A percentile compares a stretch with the other conserved stretches of the same genome.
Conservation (phyloP, 2,888 invertebrate genomes). For the Dasysyrphus tricinctus region DNA sequence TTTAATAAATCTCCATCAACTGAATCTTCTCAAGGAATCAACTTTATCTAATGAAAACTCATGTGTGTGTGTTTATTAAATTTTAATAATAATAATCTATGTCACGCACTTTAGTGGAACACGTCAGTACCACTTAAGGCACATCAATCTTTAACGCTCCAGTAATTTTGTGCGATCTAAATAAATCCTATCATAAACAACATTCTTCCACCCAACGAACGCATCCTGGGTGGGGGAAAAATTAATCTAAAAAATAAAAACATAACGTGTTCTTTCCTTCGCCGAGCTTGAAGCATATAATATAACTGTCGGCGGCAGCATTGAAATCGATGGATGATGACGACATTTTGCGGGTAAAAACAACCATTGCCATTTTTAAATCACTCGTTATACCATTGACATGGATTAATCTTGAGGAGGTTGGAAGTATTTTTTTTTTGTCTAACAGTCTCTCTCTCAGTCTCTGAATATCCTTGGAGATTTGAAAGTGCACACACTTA, state of each 20-base stretch:
- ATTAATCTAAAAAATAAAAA: conserved; percentile 3
- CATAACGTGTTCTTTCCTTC: not conserved
- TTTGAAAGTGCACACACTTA: conserved; percentile 62
- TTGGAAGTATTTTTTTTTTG: conserved; percentile 11
- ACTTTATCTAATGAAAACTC: conserved; percentile 44
- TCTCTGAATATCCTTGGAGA: conserved; percentile 57
- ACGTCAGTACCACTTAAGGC: conserved; percentile 66
- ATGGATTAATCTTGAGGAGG: conserved; percentile 65
- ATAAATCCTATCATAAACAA: conserved; percentile 70
- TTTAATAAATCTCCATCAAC: conserved; percentile 3
- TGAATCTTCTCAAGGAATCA: conserved; percentile 28
- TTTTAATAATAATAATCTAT: conserved; percentile 54
- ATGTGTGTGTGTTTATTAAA: conserved; percentile 28
- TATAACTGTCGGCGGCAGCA: not conserved
- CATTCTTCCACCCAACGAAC: conserved; percentile 48
- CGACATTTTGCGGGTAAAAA: conserved; percentile 13
- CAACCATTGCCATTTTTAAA: conserved; percentile 34
- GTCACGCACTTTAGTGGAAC: conserved; percentile 59
- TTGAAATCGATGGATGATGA: conserved; percentile 45
- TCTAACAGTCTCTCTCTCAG: not conserved
- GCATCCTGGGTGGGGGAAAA: conserved; percentile 1
- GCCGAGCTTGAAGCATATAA: not conserved
- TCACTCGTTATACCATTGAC: conserved; percentile 62
- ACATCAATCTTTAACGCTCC: conserved; percentile 68
- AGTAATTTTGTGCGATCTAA: conserved; percentile 69